phyloP scores from a whole-genome alignment of 2,797 vertebrate species.

The Heliangelus exortis region DNA sequence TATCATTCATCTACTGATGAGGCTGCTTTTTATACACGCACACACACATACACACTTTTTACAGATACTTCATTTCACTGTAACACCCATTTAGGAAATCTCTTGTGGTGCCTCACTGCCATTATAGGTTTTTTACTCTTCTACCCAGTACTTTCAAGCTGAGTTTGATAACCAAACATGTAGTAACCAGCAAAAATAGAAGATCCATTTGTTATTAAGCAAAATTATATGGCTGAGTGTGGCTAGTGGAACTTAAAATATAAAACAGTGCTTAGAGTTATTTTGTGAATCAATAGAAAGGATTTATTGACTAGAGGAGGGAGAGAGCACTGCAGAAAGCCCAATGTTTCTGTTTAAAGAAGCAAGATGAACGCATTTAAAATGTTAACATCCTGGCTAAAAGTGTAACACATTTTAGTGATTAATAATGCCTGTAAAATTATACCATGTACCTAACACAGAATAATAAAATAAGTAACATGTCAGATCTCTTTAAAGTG shows the following conservation, averaged over 20 bases:
- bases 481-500: constrained; percentile 38
- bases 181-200: constrained; percentile 69
- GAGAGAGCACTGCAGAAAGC: constrained; percentile 60
- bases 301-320: constrained; percentile 68
- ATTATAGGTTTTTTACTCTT: constrained; percentile 58
- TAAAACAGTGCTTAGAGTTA: constrained; percentile 73
- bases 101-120: constrained; percentile 52
- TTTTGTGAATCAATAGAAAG: constrained; percentile 75
- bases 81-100: constrained; percentile 69
- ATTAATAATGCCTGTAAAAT: constrained; percentile 75
- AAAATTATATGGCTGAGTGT: constrained; percentile 68
- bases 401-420: constrained; percentile 68
- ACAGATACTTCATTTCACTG: constrained; percentile 62
- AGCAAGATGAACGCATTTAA: constrained; percentile 74
- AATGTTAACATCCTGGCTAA: constrained; percentile 65
- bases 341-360: constrained; percentile 71
- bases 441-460: constrained; percentile 59
- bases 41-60: not conserved
- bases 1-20: constrained; percentile 70
- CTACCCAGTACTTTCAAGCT: constrained; percentile 53
- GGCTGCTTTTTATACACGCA: constrained; percentile 64
- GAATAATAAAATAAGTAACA: constrained; percentile 61
- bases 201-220: constrained; percentile 71
- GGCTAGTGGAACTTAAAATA: constrained; percentile 71
- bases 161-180: constrained; percentile 72